phyloP scores from a whole-genome alignment of 1,140 invertebrate species.

The Berghia stephanieae region DNA sequence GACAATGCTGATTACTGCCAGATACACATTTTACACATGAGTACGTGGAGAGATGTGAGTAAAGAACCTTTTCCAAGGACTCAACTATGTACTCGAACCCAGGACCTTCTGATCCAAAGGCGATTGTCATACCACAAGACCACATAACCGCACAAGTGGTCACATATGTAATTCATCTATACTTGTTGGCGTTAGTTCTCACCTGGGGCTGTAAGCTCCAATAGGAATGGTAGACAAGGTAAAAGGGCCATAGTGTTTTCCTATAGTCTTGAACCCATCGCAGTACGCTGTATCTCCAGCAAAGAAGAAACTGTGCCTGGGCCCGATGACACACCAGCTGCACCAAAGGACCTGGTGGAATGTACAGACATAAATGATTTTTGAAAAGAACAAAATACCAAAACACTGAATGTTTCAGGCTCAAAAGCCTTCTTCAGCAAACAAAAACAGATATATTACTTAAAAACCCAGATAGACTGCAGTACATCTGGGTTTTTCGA shows the following conservation, averaged over 20 bases:
- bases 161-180: not conserved
- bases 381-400: not conserved
- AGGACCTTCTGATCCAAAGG: not conserved
- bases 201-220: constrained; percentile 69
- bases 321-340: constrained; percentile 68
- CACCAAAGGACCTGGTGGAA: constrained; percentile 66
- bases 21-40: no score
- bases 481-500: not conserved
- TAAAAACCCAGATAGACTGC: no score
- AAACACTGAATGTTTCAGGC: not conserved
- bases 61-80: no score
- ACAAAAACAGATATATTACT: no score
- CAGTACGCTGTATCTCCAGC: constrained; percentile 70
- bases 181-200: not conserved
- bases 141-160: not conserved
- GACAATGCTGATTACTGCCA: no score
- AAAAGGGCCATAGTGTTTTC: constrained; percentile 68
- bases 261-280: constrained; percentile 67
- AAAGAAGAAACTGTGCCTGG: constrained; percentile 66
- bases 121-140: not conserved
- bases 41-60: no score
- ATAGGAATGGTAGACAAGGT: constrained; percentile 70
- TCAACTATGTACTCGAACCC: no score
- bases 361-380: not conserved
- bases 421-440: not conserved